These are phyloP conservation scores for Sesia bembeciformis DNA, from an alignment of 2,888 invertebrate species.

Conservation along the genomic window DNA sequence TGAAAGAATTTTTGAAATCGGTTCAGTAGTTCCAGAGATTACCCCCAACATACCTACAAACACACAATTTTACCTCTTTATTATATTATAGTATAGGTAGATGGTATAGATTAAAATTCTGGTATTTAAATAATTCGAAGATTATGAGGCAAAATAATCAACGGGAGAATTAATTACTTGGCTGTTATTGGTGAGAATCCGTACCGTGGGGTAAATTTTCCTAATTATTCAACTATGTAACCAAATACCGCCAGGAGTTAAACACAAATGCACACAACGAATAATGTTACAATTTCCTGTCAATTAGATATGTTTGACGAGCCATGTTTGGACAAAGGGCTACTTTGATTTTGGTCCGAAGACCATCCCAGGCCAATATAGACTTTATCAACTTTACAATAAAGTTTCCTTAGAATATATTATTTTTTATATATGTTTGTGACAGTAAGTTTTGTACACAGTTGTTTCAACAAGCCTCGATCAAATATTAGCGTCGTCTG, in stretches of 20 bases:
- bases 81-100: no score
- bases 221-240: not conserved
- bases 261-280: slow-evolving; percentile 38
- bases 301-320: slow-evolving; percentile 38
- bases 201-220: not conserved
- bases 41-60: no score
- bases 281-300: slow-evolving; percentile 56
- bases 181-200: not conserved
- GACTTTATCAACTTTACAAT: not conserved
- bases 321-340: slow-evolving; percentile 16
- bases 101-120: no score
- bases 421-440: not conserved
- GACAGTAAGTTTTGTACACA: not conserved
- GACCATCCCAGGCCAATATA: not conserved
- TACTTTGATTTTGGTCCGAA: slow-evolving; percentile 3
- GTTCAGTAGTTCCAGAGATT: no score
- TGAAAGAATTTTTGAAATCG: no score
- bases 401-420: not conserved
- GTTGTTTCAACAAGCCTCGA: not conserved
- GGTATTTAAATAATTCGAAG: no score
- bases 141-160: not conserved
- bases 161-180: not conserved
- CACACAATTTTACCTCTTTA: no score
- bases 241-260: slow-evolving; percentile 14
- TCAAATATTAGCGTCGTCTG: slow-evolving; percentile 2